These are phyloP conservation scores for Cercopithecus mona DNA, from an alignment of 2,113 vertebrate species.

Conservation along the genomic window DNA sequence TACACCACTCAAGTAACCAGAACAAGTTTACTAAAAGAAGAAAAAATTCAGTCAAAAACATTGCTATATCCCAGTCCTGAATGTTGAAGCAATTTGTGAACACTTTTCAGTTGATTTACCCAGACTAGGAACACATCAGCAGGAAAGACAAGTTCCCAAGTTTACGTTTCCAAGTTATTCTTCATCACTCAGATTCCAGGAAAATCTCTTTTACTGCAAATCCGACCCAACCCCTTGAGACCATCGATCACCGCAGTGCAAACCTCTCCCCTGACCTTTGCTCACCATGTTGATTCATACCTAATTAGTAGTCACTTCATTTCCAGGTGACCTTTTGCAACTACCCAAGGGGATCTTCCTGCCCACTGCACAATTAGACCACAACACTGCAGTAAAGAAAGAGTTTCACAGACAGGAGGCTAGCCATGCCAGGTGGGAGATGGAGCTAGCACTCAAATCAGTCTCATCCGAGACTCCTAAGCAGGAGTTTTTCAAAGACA, in stretches of 20 bases:
- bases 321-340: background rate
- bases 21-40: background rate
- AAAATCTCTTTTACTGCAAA: background rate
- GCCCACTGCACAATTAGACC: no score
- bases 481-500: no score
- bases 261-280: background rate
- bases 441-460: no score
- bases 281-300: no score
- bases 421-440: no score
- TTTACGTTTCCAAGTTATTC: rapidly evolving
- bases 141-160: background rate
- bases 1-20: background rate
- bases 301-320: background rate
- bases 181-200: no score
- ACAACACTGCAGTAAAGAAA: no score
- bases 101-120: background rate
- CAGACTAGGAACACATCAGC: rapidly evolving
- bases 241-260: background rate
- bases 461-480: no score
- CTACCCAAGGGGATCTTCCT: no score
- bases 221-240: no score
- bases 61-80: background rate
- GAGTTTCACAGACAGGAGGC: no score
- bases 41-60: background rate
- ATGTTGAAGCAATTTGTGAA: background rate